Evolutionary conservation across 2,113 vertebrate genomes (phyloP).

Genomic region (Zapornia atra): DNA sequence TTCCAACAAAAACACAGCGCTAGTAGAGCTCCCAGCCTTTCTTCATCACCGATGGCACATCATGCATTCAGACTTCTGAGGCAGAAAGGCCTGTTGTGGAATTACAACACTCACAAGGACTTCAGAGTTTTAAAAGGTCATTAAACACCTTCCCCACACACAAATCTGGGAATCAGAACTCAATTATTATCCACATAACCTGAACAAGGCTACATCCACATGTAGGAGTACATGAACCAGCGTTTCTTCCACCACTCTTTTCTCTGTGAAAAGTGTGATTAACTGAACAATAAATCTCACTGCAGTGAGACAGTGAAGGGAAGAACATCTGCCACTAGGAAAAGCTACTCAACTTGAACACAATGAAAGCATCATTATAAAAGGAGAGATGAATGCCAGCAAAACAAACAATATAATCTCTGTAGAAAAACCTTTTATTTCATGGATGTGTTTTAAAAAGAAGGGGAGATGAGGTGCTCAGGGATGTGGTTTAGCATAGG

Average conservation of each 20-base stretch:
- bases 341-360: conserved; percentile 6
- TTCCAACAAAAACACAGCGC: background rate
- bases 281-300: background rate
- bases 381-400: background rate
- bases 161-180: background rate
- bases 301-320: background rate
- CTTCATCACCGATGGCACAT: background rate
- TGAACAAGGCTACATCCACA: background rate
- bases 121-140: background rate
- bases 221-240: background rate
- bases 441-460: no score
- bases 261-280: background rate
- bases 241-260: background rate
- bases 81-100: background rate
- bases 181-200: background rate
- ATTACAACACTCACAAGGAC: background rate
- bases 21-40: background rate
- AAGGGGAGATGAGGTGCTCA: no score
- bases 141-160: background rate
- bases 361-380: background rate
- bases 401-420: background rate
- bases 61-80: background rate
- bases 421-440: background rate
- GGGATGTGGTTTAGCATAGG: no score
- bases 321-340: background rate